Evolutionary conservation across 2,113 vertebrate genomes (phyloP).

Genomic region (Grammomys surdaster): DNA sequence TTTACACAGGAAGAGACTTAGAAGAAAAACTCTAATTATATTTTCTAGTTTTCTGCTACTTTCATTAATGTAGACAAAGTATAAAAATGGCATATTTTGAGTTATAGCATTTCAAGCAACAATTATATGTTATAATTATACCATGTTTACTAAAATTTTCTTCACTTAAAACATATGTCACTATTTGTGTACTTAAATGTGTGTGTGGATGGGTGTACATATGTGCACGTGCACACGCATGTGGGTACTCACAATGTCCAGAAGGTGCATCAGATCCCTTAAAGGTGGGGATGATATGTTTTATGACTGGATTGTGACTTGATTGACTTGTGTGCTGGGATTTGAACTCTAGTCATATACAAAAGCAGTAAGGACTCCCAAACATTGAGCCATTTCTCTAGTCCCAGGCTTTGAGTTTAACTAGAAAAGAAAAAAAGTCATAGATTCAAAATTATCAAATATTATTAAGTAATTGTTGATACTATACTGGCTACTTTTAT

Average conservation of each 20-base stretch:
- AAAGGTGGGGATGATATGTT: background rate
- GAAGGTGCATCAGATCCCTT: background rate
- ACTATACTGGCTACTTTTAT: background rate
- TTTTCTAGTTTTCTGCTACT: background rate
- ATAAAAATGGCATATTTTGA: background rate
- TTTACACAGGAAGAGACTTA: background rate
- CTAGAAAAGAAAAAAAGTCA: background rate
- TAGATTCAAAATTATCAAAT: slow-evolving; percentile 51
- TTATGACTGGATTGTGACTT: background rate
- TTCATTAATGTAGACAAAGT: background rate
- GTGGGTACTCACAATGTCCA: background rate
- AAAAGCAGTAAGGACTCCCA: background rate
- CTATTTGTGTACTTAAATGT: background rate
- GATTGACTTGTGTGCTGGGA: background rate
- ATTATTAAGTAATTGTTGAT: background rate
- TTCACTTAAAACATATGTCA: background rate
- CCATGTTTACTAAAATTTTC: background rate
- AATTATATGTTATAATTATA: background rate
- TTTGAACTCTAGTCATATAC: background rate
- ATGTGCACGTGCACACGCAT: background rate
- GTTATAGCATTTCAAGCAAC: background rate
- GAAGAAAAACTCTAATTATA: background rate
- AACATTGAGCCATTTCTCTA: background rate
- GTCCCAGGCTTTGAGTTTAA: background rate
- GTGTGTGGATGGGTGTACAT: background rate